A percentile compares a stretch with the other conserved stretches of the same genome.
These are phyloP conservation scores for Mesocricetus auratus DNA, from an alignment of 2,113 vertebrate species.

Conservation along the genomic window DNA sequence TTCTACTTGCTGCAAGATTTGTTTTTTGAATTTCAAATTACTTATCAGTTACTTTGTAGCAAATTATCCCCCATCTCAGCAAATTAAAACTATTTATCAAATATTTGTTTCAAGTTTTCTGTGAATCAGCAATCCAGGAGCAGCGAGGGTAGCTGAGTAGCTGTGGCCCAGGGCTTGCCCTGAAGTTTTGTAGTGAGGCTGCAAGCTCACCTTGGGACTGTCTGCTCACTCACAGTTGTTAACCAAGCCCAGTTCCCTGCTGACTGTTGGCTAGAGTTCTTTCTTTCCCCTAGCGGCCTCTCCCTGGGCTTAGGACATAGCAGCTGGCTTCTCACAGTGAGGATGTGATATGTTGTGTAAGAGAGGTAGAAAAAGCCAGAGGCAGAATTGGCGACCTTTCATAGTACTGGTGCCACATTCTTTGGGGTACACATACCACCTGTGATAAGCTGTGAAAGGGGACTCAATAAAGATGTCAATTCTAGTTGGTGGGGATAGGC, in stretches of 20 bases:
- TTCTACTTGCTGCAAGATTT: not conserved
- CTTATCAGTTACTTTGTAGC: not conserved
- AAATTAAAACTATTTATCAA: not conserved
- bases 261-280: not conserved
- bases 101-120: not conserved
- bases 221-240: not conserved
- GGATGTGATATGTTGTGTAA: not conserved
- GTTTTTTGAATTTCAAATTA: not conserved
- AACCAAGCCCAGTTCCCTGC: not conserved
- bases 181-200: not conserved
- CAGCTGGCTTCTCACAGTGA: not conserved
- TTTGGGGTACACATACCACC: not conserved
- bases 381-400: not conserved
- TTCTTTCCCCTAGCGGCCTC: not conserved
- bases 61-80: not conserved
- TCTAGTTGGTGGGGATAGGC: too few species aligned
- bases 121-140: not conserved
- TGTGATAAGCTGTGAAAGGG: rapidly evolving
- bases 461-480: rapidly evolving
- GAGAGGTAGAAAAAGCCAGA: not conserved
- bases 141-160: not conserved
- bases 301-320: not conserved
- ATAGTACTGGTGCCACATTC: not conserved
- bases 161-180: not conserved
- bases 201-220: not conserved